Evolutionary conservation across 2,797 vertebrate genomes (phyloP).

Genomic region (Myripristis murdjan): DNA sequence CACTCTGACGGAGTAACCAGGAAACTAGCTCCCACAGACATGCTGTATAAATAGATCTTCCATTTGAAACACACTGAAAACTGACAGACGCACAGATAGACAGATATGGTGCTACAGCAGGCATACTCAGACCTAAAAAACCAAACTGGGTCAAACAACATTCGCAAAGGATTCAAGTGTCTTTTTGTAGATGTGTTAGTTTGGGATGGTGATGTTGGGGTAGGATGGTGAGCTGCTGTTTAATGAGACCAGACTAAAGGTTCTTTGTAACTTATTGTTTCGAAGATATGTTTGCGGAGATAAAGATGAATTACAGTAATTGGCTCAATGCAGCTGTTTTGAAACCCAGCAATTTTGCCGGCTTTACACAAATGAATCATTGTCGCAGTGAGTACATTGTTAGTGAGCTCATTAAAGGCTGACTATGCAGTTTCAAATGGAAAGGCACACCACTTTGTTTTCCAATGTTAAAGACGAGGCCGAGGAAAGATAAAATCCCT

Average conservation of each 20-base stretch:
- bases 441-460: too few relatives aligned
- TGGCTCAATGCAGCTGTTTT: not conserved
- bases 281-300: too few relatives aligned
- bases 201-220: not conserved
- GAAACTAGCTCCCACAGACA: constrained; percentile 56
- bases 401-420: not conserved
- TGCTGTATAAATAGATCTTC: constrained; percentile 68
- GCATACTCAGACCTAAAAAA: constrained; percentile 18
- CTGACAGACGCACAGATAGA: constrained; percentile 21
- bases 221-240: not conserved
- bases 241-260: not conserved
- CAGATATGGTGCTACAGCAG: constrained; percentile 10
- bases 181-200: not conserved
- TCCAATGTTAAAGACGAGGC: too few relatives aligned
- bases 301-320: too few relatives aligned
- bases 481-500: too few relatives aligned
- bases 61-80: constrained; percentile 53
- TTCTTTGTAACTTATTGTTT: not conserved
- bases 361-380: not conserved
- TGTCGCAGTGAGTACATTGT: not conserved
- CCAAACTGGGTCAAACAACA: constrained; percentile 13
- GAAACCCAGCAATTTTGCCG: not conserved
- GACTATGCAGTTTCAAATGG: too few relatives aligned
- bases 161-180: constrained; percentile 5
- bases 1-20: constrained; percentile 61